Evolutionary conservation across 2,113 vertebrate species (phyloP).

Genomic region (Cochlearius cochlearius): DNA sequence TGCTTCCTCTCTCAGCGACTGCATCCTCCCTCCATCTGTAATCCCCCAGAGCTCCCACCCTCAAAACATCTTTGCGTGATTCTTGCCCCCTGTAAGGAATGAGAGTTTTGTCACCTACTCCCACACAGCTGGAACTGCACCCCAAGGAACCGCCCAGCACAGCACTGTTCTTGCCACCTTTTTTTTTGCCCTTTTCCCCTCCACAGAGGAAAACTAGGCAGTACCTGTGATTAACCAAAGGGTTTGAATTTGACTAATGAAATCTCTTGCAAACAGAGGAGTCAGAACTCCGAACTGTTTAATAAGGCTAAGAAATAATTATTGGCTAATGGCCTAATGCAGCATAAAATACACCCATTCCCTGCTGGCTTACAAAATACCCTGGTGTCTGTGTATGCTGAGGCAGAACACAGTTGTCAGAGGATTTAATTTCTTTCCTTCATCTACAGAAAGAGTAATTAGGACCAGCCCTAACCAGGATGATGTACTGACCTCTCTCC

Average conservation of each 20-base stretch:
- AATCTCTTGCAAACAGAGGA: background rate
- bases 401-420: background rate
- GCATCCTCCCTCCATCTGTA: fast-evolving
- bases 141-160: background rate
- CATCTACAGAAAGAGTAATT: background rate
- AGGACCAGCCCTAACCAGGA: background rate
- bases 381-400: background rate
- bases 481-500: background rate
- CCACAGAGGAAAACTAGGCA: background rate
- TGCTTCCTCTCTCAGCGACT: background rate
- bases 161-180: background rate
- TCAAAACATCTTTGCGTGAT: background rate
- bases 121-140: background rate
- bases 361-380: background rate
- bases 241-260: background rate
- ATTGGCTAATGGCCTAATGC: background rate
- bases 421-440: background rate
- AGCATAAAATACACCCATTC: background rate
- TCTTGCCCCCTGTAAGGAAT: background rate
- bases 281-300: background rate
- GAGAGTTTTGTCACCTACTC: background rate
- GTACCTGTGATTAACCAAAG: background rate
- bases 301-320: background rate
- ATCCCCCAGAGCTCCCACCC: background rate
- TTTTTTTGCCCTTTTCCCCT: background rate